Evolutionary conservation across 1,140 invertebrate species (phyloP).

Genomic region (Brachionus sp.): DNA sequence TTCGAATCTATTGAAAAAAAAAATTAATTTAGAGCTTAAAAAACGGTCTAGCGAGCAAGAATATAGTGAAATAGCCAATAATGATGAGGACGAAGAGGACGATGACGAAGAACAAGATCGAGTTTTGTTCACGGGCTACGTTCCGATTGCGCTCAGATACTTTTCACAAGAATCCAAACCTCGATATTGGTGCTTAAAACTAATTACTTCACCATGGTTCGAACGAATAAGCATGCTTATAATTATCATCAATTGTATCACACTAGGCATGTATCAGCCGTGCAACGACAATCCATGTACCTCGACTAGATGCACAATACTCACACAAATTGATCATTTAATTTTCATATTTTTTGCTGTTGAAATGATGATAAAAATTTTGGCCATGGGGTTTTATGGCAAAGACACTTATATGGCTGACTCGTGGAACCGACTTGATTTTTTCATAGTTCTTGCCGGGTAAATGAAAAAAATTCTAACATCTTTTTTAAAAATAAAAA

Average conservation of each 20-base stretch:
- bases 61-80: constrained; percentile 35
- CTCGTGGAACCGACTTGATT: constrained; percentile 94
- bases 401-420: constrained; percentile 91
- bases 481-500: neutral
- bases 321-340: constrained; percentile 93
- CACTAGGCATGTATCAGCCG: constrained; percentile 97
- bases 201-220: constrained; percentile 99
- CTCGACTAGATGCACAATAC: constrained; percentile 83
- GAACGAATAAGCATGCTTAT: constrained; percentile 96
- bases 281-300: constrained; percentile 75
- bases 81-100: constrained; percentile 47
- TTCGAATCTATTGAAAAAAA: neutral
- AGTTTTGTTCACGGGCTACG: constrained; percentile 82
- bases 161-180: constrained; percentile 79
- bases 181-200: constrained; percentile 82
- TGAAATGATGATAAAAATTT: constrained; percentile 88
- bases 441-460: constrained; percentile 96
- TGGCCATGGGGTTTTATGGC: constrained; percentile 95
- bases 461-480: constrained; percentile 60
- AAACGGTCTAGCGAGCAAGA: constrained; percentile 7
- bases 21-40: constrained; percentile 1
- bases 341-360: constrained; percentile 94
- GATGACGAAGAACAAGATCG: constrained; percentile 52
- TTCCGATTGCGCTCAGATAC: constrained; percentile 69
- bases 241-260: constrained; percentile 95